A percentile compares a stretch with the other conserved stretches of the same genome.
phyloP scores from a whole-genome alignment of 2,888 invertebrate species.

The Orchesellides sinensis region DNA sequence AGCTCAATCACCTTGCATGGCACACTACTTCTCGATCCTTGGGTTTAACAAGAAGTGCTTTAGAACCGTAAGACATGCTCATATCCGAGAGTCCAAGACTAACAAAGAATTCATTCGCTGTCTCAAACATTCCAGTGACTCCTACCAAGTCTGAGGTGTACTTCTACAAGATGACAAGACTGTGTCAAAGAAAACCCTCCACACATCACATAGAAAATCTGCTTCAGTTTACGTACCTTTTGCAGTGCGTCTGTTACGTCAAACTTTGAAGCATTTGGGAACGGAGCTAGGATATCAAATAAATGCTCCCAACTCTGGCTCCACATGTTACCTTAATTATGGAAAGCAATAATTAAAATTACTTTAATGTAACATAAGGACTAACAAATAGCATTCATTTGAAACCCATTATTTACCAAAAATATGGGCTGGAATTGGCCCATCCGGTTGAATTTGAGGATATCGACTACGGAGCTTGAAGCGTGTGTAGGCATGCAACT shows the following conservation, averaged over 20 bases:
- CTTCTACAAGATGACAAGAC: constrained; percentile 42
- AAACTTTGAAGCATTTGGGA: constrained; percentile 83
- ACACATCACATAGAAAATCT: neutral
- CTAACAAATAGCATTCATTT: neutral
- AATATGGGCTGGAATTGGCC: constrained; percentile 90
- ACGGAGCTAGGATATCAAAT: constrained; percentile 86
- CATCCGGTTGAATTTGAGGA: constrained; percentile 80
- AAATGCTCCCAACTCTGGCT: constrained; percentile 89
- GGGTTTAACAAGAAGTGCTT: constrained; percentile 88
- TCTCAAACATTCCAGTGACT: constrained; percentile 83
- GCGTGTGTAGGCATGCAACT: constrained; percentile 89
- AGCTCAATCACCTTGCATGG: constrained; percentile 39
- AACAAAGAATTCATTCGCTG: constrained; percentile 89
- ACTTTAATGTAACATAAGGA: neutral
- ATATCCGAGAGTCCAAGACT: constrained; percentile 88
- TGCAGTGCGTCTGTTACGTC: constrained; percentile 89
- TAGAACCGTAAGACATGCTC: constrained; percentile 90
- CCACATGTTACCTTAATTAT: constrained; percentile 86
- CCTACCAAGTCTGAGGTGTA: constrained; percentile 61
- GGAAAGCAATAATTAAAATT: too few species aligned
- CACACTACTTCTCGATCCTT: constrained; percentile 81
- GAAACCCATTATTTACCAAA: constrained; percentile 80
- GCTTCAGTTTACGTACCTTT: constrained; percentile 75
- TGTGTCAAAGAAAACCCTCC: neutral
- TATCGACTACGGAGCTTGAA: constrained; percentile 82